These are phyloP conservation scores for Cygnus buccinator DNA, from an alignment of 2,113 vertebrate genomes.

Conservation along the genomic window DNA sequence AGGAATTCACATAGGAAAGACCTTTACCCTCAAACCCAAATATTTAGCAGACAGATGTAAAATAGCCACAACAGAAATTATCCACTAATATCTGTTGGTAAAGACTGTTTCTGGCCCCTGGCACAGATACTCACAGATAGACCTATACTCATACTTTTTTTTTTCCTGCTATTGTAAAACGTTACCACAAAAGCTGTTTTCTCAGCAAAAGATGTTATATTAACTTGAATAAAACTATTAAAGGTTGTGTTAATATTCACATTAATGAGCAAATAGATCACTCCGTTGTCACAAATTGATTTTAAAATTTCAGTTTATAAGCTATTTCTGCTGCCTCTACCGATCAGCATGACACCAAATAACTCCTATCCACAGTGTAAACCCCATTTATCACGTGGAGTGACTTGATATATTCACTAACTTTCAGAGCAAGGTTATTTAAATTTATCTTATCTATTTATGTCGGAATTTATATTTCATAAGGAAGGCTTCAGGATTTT, in stretches of 20 bases:
- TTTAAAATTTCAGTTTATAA: slow-evolving; percentile 28
- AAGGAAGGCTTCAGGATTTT: background rate
- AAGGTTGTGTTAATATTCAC: slow-evolving; percentile 15
- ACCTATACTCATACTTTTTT: background rate
- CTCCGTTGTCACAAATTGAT: background rate
- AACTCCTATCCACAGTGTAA: background rate
- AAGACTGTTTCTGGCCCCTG: background rate
- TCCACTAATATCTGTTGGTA: background rate
- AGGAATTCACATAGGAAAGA: background rate
- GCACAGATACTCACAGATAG: background rate
- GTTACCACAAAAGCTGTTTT: background rate
- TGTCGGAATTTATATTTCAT: slow-evolving; percentile 32
- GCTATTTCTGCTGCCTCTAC: slow-evolving; percentile 43
- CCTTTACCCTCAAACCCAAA: background rate
- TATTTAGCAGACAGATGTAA: background rate
- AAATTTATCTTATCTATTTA: slow-evolving; percentile 46
- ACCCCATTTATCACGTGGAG: slow-evolving; percentile 16
- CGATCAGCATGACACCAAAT: slow-evolving; percentile 29
- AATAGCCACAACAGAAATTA: background rate
- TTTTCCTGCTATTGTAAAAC: background rate
- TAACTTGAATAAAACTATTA: slow-evolving; percentile 14
- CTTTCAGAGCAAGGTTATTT: slow-evolving; percentile 57
- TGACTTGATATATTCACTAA: slow-evolving; percentile 39
- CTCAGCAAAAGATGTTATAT: slow-evolving; percentile 14
- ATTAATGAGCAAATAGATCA: slow-evolving; percentile 20